Conservation (phyloP, 2,113 vertebrate genomes). For the Eleginops maclovinus region DNA sequence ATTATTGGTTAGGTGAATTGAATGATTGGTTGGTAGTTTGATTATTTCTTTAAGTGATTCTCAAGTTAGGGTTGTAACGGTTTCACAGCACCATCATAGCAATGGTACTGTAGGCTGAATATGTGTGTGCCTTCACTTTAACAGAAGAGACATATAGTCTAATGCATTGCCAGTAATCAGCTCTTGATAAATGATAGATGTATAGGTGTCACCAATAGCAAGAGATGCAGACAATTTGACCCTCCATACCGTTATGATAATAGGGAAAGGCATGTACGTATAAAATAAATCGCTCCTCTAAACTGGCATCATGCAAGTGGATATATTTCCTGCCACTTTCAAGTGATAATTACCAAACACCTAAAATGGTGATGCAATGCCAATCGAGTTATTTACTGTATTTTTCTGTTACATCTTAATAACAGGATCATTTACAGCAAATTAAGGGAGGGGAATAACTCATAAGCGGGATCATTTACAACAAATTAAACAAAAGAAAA, state of each 20-base stretch:
- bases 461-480: background rate
- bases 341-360: background rate
- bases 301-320: background rate
- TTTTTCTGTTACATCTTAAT: background rate
- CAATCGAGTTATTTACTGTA: background rate
- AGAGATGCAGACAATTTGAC: conserved; percentile 11
- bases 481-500: conserved; percentile 7
- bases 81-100: background rate
- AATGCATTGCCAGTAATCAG: background rate
- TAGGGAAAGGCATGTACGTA: background rate
- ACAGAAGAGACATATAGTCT: background rate
- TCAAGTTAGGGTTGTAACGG: background rate
- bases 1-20: too few species aligned
- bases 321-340: background rate
- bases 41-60: too few species aligned
- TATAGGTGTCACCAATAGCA: conserved; percentile 5
- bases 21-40: too few species aligned
- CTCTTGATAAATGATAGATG: background rate
- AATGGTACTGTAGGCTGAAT: background rate
- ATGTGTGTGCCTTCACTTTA: background rate
- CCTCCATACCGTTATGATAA: background rate
- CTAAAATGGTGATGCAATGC: background rate
- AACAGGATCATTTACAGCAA: background rate
- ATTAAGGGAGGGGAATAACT: background rate
- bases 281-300: background rate